Evolutionary conservation across 2,888 invertebrate species (phyloP).

Genomic region (Scaptomyza tumidula): DNA sequence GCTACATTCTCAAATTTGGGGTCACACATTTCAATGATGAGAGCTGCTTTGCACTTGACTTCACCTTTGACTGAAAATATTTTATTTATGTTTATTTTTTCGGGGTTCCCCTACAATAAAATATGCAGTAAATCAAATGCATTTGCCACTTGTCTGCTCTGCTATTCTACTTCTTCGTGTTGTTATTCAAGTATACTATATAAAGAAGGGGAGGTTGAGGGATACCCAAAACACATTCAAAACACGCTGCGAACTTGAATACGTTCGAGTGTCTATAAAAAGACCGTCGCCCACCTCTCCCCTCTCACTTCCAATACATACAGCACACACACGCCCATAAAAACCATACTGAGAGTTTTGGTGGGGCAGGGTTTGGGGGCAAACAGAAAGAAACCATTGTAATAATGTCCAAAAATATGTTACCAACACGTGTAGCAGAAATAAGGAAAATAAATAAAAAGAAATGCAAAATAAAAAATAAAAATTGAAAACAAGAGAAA

Average conservation of each 20-base stretch:
- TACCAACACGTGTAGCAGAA: constrained; percentile 73
- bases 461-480: constrained; percentile 29
- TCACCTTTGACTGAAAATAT: constrained; percentile 46
- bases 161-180: constrained; percentile 15
- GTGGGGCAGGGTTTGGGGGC: constrained; percentile 7
- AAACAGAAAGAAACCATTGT: constrained; percentile 66
- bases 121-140: constrained; percentile 73
- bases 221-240: constrained; percentile 64
- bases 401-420: constrained; percentile 79
- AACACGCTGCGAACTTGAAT: constrained; percentile 74
- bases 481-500: constrained; percentile 11
- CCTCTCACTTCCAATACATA: neutral
- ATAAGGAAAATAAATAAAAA: constrained; percentile 38
- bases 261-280: constrained; percentile 71
- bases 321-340: constrained; percentile 39
- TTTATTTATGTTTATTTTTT: neutral
- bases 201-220: neutral
- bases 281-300: constrained; percentile 3
- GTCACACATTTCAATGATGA: constrained; percentile 10
- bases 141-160: constrained; percentile 59
- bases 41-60: constrained; percentile 54
- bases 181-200: constrained; percentile 10
- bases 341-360: constrained; percentile 59
- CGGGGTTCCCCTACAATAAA: constrained; percentile 21
- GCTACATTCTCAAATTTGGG: neutral